Evolutionary conservation across 2,888 invertebrate genomes (phyloP).

Genomic region (Sepioteuthis lessoniana): DNA sequence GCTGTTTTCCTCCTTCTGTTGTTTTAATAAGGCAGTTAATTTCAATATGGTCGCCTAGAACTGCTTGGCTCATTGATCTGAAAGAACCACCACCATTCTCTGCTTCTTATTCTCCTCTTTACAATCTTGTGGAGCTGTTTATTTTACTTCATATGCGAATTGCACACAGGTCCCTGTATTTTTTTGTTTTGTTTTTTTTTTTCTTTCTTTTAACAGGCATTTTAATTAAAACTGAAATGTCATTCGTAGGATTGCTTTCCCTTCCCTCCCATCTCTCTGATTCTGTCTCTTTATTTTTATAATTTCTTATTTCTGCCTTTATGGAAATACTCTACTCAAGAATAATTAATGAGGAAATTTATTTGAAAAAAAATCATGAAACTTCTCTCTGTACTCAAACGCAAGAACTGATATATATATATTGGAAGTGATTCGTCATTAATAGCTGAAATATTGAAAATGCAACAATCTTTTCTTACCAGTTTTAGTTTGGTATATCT

Average conservation of each 20-base stretch:
- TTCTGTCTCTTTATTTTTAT: neutral
- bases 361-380: neutral
- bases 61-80: neutral
- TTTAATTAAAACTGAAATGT: slow-evolving; percentile 12
- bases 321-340: neutral
- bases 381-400: neutral
- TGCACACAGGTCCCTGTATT: neutral
- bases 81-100: neutral
- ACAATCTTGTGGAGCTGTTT: neutral
- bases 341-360: slow-evolving; percentile 6
- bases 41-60: neutral
- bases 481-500: neutral
- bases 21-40: slow-evolving; percentile 23
- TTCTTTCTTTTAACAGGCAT: neutral
- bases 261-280: neutral
- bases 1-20: neutral
- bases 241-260: neutral
- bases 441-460: neutral
- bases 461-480: slow-evolving; percentile 13
- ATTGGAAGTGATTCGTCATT: neutral
- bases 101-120: neutral
- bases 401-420: neutral
- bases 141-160: neutral
- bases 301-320: slow-evolving; percentile 5
- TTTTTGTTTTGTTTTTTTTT: too few relatives aligned